Evolutionary conservation across 2,888 invertebrate genomes (phyloP), one percentile per base, ranked within the genome.

Genomic region (Apamea sordens): DNA sequence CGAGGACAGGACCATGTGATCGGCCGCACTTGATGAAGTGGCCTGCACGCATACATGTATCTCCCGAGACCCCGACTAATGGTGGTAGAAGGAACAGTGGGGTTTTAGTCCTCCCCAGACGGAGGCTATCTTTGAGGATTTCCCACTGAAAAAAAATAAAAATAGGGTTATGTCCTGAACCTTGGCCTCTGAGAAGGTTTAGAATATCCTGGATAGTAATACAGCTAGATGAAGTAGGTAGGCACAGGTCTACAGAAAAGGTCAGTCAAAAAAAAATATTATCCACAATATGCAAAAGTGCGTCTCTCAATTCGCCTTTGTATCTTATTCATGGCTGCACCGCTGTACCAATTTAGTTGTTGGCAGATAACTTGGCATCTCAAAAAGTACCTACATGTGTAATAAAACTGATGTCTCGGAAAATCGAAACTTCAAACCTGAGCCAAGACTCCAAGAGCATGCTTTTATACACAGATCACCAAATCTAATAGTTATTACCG

Each of bases 341-440:
- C 47, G 41, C n/a, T 28, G 18, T 28, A 76, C 15, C 11, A 76
- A 68, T 61, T 76, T 68, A 44, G 5, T 47, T 79, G n/a, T 68
- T 76, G 68, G 83, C 76, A 82, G 28, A 44, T 82, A 76, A 61
- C 82, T 80, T 80, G 79, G 67, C 67, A 82, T 73, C 41, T 65
- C 50, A n/a, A 75, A 59, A 82, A 53, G 50, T 44, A 21, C 32
- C 32, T 32, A 32, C 53, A 44, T 36, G n/a, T 32, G 41, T 61
- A 24, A 65, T 83, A 77, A 70, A 81, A 70, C 70, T 41, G 21
- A 41, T 76, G 56, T 64, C 15, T 56, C 1, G 53, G 13, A 83
- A 28, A 59, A 53, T 28, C 13, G 2, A 32, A 82, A 67, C 41
- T 50, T 50, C 41, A 47, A 47, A 61, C 15, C 13, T 32, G 59